Conservation (phyloP, 2,797 vertebrate species). For the Melopsittacus undulatus region DNA sequence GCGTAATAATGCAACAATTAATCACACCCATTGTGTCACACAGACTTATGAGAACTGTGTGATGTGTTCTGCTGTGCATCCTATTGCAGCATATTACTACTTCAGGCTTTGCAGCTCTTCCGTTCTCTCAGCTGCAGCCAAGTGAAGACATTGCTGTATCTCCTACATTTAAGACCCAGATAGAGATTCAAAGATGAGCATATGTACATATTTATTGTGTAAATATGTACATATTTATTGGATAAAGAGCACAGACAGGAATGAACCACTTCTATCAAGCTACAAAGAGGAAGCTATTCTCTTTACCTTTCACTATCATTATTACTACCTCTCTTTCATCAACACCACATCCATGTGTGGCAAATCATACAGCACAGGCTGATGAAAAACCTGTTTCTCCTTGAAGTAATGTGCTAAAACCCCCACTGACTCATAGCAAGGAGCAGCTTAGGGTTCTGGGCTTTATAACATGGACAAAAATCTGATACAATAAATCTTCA, state of each 20-base stretch:
- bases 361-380: neutral
- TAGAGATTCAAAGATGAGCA: neutral
- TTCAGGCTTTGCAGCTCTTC: neutral
- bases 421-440: neutral
- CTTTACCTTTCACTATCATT: neutral
- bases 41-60: neutral
- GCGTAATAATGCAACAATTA: neutral
- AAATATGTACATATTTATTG: fast-evolving
- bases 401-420: neutral
- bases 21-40: neutral
- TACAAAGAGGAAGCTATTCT: neutral
- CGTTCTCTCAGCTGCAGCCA: neutral
- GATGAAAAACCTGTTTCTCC: neutral
- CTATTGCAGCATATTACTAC: fast-evolving
- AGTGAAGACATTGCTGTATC: fast-evolving
- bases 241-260: neutral
- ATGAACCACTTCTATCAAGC: neutral
- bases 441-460: neutral
- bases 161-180: neutral
- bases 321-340: neutral
- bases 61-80: fast-evolving
- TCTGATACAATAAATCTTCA: neutral
- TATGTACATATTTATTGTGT: fast-evolving
- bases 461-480: neutral
- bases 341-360: fast-evolving